A percentile compares a stretch with the other conserved stretches of the same genome.
Evolutionary conservation across 2,797 vertebrate species (phyloP).

Genomic region (Diplodus sargus): DNA sequence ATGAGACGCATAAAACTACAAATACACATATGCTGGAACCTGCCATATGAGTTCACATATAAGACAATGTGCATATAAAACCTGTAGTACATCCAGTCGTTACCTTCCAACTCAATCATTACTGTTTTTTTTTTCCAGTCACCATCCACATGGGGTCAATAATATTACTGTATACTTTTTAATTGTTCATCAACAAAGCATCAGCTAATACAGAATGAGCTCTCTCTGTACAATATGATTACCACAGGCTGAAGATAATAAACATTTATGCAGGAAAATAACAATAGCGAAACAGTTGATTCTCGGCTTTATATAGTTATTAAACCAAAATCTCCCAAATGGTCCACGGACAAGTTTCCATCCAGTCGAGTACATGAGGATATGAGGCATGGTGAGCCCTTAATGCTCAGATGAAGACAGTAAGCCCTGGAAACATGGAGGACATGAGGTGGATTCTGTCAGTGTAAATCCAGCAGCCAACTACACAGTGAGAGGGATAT

Average conservation of each 20-base stretch:
- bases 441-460: slow-evolving; percentile 72
- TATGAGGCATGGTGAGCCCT: slow-evolving; percentile 52
- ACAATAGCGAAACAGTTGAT: slow-evolving; percentile 26
- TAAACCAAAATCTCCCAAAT: slow-evolving; percentile 48
- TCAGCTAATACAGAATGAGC: neutral
- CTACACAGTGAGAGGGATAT: slow-evolving; percentile 61
- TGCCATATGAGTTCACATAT: slow-evolving; percentile 21
- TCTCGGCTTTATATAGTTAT: slow-evolving; percentile 13
- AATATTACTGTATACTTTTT: neutral
- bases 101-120: neutral
- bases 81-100: slow-evolving; percentile 13
- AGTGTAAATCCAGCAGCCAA: slow-evolving; percentile 64
- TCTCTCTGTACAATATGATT: neutral
- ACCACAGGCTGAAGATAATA: neutral
- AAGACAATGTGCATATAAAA: slow-evolving; percentile 40
- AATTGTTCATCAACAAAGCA: neutral
- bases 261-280: neutral
- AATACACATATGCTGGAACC: slow-evolving; percentile 28
- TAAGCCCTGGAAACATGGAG: slow-evolving; percentile 66
- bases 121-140: neutral
- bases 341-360: slow-evolving; percentile 39
- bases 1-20: slow-evolving; percentile 35
- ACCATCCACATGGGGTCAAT: neutral
- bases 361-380: slow-evolving; percentile 34
- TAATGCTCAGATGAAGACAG: slow-evolving; percentile 66